Conservation (phyloP, 92 coral and sea anemone genomes). For the Virgularia gustaviana region DNA sequence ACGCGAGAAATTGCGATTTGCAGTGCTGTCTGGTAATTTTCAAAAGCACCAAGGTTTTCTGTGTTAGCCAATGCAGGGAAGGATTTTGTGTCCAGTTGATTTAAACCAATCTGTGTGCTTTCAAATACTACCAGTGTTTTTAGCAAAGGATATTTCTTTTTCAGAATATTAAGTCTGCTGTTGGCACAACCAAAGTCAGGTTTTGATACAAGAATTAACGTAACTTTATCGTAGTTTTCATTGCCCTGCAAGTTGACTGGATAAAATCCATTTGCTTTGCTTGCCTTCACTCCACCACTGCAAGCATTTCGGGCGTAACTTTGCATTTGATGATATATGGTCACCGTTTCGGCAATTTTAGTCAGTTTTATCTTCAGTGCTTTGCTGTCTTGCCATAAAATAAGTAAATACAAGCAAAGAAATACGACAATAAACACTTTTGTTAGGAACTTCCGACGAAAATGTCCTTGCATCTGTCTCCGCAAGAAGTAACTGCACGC, state of each 20-base stretch:
- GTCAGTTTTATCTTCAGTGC: background rate
- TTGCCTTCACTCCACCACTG: background rate
- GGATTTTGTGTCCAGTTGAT: background rate
- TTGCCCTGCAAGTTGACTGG: background rate
- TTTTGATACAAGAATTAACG: slow-evolving; percentile 11
- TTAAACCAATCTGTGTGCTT: slow-evolving; percentile 1
- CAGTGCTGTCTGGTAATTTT: slow-evolving; percentile 7
- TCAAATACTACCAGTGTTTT: slow-evolving; percentile 3
- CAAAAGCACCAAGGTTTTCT: slow-evolving; percentile 11
- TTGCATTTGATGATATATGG: slow-evolving; percentile 32
- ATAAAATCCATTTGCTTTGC: background rate
- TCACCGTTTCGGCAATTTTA: background rate
- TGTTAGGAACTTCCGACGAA: background rate
- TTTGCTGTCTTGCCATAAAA: slow-evolving; percentile 8
- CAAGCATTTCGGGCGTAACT: slow-evolving; percentile 9
- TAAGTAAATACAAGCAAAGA: background rate
- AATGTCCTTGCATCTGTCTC: no score
- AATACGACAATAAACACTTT: background rate
- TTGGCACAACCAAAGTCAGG: slow-evolving; percentile 26
- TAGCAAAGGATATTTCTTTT: slow-evolving; percentile 8
- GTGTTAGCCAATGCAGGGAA: slow-evolving; percentile 1
- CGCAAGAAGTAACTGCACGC: background rate
- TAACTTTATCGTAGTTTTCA: background rate
- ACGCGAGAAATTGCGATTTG: background rate
- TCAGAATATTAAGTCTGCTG: background rate